Evolutionary conservation across 1,140 invertebrate genomes (phyloP).

Genomic region (Antheraea pernyi): DNA sequence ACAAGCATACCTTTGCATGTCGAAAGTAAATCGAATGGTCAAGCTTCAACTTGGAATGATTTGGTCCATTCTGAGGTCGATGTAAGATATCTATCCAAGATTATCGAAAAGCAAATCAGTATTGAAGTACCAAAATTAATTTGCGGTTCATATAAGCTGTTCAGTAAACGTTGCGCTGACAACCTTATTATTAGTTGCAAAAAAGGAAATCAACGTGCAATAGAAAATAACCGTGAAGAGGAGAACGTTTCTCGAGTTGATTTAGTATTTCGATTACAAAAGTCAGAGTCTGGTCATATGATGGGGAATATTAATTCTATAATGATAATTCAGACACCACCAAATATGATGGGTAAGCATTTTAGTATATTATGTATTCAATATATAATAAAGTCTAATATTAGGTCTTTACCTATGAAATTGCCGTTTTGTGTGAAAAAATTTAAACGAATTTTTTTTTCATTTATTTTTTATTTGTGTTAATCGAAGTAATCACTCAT

Average conservation of each 20-base stretch:
- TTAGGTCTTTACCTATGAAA: too few species aligned
- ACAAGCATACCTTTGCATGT: conserved; percentile 49
- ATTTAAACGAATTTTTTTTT: too few species aligned
- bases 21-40: conserved; percentile 32
- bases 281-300: conserved; percentile 39
- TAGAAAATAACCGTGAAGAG: conserved; percentile 14
- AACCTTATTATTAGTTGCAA: conserved; percentile 56
- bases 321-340: conserved; percentile 41
- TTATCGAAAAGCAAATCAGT: conserved; percentile 62
- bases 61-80: conserved; percentile 63
- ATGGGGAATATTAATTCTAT: conserved; percentile 52
- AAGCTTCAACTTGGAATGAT: conserved; percentile 49
- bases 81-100: conserved; percentile 53
- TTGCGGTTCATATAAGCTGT: conserved; percentile 47
- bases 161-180: conserved; percentile 43
- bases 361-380: conserved; percentile 3
- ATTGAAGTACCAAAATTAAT: conserved; percentile 59
- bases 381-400: too few species aligned
- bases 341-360: background rate
- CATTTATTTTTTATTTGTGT: too few species aligned
- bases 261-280: conserved; percentile 47
- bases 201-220: conserved; percentile 27
- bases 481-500: too few species aligned
- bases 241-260: conserved; percentile 36
- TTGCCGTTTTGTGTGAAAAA: too few species aligned